phyloP scores from a whole-genome alignment of 2,888 invertebrate genomes.

The Cephus rjabovi region DNA sequence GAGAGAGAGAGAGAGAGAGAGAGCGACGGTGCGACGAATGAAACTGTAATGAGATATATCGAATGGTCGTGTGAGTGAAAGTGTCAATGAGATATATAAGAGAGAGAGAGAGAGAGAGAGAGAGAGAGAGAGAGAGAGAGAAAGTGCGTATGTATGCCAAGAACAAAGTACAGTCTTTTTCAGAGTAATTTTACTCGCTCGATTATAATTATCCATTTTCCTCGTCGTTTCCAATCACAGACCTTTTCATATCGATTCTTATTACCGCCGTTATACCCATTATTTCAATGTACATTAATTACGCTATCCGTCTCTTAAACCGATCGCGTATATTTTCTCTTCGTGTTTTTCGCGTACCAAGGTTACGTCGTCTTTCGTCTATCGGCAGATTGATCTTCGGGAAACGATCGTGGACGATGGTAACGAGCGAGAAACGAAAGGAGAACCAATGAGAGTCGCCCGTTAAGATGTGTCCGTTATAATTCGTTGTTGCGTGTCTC shows the following conservation, averaged over 20 bases:
- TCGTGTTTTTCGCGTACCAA: too few species aligned
- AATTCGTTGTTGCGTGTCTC: constrained; percentile 58
- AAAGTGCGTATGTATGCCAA: not conserved
- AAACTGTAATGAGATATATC: too few species aligned
- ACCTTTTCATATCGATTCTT: too few species aligned
- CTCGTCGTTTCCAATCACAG: too few species aligned
- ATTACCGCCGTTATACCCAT: too few species aligned
- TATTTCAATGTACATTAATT: too few species aligned
- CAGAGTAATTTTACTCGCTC: constrained; percentile 15
- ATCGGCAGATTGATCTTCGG: too few species aligned
- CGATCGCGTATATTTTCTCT: too few species aligned
- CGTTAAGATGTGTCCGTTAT: constrained; percentile 34
- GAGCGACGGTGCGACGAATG: constrained; percentile 8
- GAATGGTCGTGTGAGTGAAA: too few species aligned
- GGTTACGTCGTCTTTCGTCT: too few species aligned
- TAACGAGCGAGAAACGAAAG: constrained; percentile 27
- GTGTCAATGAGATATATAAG: not conserved
- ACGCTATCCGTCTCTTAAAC: too few species aligned
- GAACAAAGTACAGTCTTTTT: constrained; percentile 12
- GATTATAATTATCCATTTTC: constrained; percentile 7
- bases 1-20: not conserved
- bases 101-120: not conserved
- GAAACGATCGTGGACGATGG: not conserved
- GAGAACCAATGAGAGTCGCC: constrained; percentile 32
- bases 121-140: too few species aligned